Base-by-base conservation (phyloP, 2,113 vertebrate species). In the Ciconia stormi region DNA sequence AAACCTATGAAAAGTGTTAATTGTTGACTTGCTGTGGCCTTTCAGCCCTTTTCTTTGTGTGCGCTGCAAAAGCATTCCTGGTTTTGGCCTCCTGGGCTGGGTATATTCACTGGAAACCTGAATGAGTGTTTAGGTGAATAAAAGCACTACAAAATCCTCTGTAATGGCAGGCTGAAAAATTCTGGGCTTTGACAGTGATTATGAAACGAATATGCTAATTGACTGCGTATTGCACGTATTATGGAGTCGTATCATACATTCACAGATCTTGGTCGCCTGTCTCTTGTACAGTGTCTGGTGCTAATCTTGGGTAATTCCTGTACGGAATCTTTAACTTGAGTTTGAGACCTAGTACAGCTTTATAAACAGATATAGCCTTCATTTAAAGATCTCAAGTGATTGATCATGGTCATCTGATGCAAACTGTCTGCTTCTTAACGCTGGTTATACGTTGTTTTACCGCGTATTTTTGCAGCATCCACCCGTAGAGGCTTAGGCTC, bases 21-120 rank as follows among this genome's bases (percentile, higher is more conserved):
- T 74, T 90, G 89, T 82, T 85, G 91, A 74, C 56, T 92, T 55
- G 61, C 50, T 49, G 36, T 81, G 93, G 77, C 82, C 90, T 92
- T 90, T 90, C 55, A 87, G 70, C 78, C 63, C 27, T 92, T 81
- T 74, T 13, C 93, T 96, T 96, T 93, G 82, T 93, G 38, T 8
- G 22, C 3, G 21, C 47, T 87, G 62, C 69, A 77, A 55, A 87
- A 83, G 53, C 81, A 87, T 86, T 77, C 52, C 77, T 93, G 87
- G 27, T 30, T 71, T 79, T 40, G 76, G 50, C 83, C 80, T 93
- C 90, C 87, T 71, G 83, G 61, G 83, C 52, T 79, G 87, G 58
- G 16, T 13, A 18, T 71, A 67, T 86, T 94, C 90, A 53, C 56
- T 86, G 76, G 34, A 69, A 90, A 73, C 34, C 69, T 69, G 72